phyloP scores from a whole-genome alignment of 2,113 vertebrate genomes.

The Eptatretus burgeri region DNA sequence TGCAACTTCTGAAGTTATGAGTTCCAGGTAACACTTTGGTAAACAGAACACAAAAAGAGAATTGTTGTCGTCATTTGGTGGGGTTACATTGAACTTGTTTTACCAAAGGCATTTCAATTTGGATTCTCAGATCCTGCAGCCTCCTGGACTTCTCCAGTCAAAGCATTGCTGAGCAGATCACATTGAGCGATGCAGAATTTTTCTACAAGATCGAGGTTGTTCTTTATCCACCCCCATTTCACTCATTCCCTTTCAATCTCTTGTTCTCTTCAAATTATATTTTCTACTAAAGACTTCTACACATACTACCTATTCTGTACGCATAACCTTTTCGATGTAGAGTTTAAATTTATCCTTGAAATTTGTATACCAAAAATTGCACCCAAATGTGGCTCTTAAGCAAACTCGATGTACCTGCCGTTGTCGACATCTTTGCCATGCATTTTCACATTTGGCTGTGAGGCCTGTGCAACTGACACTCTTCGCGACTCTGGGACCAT shows the following conservation, averaged over 20 bases:
- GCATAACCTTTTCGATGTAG: not conserved
- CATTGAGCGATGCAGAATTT: not conserved
- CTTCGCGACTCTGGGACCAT: not conserved
- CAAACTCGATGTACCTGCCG: not conserved
- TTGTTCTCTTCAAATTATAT: not conserved
- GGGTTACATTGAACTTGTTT: no score
- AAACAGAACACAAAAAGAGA: no score
- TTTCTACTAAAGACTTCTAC: not conserved
- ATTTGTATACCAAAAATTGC: not conserved
- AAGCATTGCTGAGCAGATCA: not conserved
- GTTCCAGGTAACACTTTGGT: no score
- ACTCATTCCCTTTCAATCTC: not conserved
- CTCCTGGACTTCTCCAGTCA: slow-evolving; percentile 4
- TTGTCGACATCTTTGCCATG: not conserved
- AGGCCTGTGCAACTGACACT: not conserved
- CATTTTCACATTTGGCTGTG: not conserved
- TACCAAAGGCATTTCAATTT: no score
- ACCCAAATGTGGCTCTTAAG: not conserved
- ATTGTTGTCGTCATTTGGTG: no score
- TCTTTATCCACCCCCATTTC: not conserved
- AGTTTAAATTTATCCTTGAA: not conserved
- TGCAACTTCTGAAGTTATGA: no score
- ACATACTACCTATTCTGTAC: not conserved
- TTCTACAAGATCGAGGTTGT: slow-evolving; percentile 3
- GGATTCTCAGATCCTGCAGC: not conserved